Percentiles rank a stretch among this genome's conserved stretches.
Evolutionary conservation across 2,113 vertebrate species (phyloP).

Genomic region (Tautogolabrus adspersus): DNA sequence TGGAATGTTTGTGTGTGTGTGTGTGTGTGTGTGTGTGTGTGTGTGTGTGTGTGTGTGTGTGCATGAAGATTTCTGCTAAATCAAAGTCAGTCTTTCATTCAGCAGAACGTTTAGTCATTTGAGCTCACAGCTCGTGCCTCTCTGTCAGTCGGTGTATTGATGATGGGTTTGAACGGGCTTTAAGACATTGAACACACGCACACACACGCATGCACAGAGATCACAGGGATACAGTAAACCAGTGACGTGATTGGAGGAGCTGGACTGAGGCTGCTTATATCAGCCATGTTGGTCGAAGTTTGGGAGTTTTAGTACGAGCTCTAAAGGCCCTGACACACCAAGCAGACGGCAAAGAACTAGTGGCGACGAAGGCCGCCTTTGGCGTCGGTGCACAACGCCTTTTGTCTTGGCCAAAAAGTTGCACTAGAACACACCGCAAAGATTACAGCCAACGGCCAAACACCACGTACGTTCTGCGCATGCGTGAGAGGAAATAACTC

Average conservation of each 20-base stretch:
- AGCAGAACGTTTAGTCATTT: slow-evolving; percentile 36
- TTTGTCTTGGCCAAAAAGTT: no score
- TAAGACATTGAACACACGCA: not conserved
- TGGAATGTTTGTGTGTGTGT: slow-evolving; percentile 8
- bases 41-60: no score
- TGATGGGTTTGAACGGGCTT: slow-evolving; percentile 67
- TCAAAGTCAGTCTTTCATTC: slow-evolving; percentile 47
- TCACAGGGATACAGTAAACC: slow-evolving; percentile 40
- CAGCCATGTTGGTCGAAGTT: slow-evolving; percentile 24
- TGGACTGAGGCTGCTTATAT: slow-evolving; percentile 39
- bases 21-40: not conserved
- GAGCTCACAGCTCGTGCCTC: slow-evolving; percentile 61
- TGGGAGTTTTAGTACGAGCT: slow-evolving; percentile 18
- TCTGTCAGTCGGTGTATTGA: slow-evolving; percentile 74
- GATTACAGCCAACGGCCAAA: no score
- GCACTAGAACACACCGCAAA: no score
- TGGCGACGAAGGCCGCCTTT: no score
- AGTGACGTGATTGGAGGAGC: slow-evolving; percentile 43
- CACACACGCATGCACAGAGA: slow-evolving; percentile 9
- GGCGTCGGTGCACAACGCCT: no score
- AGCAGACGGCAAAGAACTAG: no score
- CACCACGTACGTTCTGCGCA: no score
- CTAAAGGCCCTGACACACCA: no score
- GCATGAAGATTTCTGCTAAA: no score
- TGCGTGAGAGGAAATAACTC: no score